phyloP scores from a whole-genome alignment of 2,797 vertebrate species.

The Protosalanx chinensis region DNA sequence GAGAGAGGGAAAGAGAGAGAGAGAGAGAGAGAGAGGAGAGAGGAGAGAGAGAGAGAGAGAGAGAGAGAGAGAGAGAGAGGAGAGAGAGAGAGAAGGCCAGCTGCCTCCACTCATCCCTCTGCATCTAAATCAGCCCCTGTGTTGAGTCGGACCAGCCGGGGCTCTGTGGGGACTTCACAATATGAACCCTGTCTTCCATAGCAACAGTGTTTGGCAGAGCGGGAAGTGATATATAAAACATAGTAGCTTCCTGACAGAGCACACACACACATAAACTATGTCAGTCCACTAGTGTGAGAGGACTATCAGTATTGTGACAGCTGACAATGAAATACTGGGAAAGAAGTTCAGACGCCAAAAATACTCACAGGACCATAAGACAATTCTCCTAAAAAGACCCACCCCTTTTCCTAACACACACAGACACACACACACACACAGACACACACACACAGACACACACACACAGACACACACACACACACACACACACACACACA shows the following conservation, averaged over 20 bases:
- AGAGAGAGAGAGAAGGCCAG: neutral
- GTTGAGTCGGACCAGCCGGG: neutral
- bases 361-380: neutral
- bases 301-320: slow-evolving; percentile 59
- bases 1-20: neutral
- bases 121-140: neutral
- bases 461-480: slow-evolving; percentile 13
- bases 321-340: slow-evolving; percentile 59
- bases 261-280: neutral
- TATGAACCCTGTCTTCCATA: neutral
- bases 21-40: neutral
- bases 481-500: neutral
- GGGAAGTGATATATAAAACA: slow-evolving; percentile 22
- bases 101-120: neutral
- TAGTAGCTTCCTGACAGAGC: neutral
- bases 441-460: slow-evolving; percentile 20
- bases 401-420: slow-evolving; percentile 27
- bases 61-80: neutral
- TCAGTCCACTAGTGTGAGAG: slow-evolving; percentile 14
- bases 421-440: slow-evolving; percentile 37
- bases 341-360: slow-evolving; percentile 4
- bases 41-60: neutral
- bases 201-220: slow-evolving; percentile 2
- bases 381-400: neutral
- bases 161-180: neutral